Evolutionary conservation across 2,797 vertebrate genomes (phyloP).

Genomic region (Melanotaenia boesemani): DNA sequence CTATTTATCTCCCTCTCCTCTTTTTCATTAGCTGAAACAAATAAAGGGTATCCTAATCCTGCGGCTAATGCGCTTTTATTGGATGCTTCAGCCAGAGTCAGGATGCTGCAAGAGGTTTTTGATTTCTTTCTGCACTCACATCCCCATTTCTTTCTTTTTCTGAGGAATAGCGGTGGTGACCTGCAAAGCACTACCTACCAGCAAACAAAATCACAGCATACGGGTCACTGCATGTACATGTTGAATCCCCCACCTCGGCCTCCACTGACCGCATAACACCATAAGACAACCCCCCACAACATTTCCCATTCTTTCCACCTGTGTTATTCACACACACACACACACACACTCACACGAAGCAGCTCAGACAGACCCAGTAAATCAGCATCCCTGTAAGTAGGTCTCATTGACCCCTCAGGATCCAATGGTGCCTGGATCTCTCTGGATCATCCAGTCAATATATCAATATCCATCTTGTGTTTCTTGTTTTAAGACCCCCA

Average conservation of each 20-base stretch:
- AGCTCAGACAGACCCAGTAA: conserved; percentile 70
- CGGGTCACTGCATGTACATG: conserved; percentile 50
- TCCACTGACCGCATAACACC: conserved; percentile 52
- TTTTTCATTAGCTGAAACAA: conserved; percentile 81
- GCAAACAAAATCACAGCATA: conserved; percentile 57
- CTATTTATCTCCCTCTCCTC: conserved; percentile 70
- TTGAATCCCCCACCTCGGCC: conserved; percentile 47
- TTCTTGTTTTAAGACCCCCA: conserved; percentile 71
- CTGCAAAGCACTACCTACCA: conserved; percentile 50
- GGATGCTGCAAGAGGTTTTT: conserved; percentile 51
- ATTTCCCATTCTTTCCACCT: conserved; percentile 56
- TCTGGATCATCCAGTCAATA: conserved; percentile 79
- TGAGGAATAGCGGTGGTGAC: conserved; percentile 48
- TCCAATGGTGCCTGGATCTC: conserved; percentile 73
- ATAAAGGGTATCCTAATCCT: conserved; percentile 78
- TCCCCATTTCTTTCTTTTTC: conserved; percentile 28
- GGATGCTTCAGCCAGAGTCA: conserved; percentile 67
- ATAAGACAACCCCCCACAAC: conserved; percentile 36
- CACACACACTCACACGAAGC: conserved; percentile 36
- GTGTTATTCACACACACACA: conserved; percentile 49
- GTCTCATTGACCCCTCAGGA: conserved; percentile 77
- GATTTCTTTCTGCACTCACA: conserved; percentile 45
- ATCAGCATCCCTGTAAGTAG: conserved; percentile 80
- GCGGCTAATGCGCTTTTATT: conserved; percentile 77
- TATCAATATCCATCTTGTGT: conserved; percentile 78